Base-by-base conservation (phyloP, 2,888 invertebrate species). In the Myopa testacea region DNA sequence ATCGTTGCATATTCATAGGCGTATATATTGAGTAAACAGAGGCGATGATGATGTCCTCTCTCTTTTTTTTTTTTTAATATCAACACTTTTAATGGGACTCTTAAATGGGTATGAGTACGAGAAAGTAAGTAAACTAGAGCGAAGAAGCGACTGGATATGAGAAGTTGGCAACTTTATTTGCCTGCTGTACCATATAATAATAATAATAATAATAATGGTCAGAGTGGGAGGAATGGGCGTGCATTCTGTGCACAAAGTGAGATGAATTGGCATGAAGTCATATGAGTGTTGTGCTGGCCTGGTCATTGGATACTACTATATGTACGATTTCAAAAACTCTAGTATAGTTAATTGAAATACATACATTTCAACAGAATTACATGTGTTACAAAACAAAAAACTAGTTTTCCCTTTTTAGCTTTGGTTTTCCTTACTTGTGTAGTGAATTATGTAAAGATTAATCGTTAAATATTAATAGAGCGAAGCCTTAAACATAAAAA, bases 1-100 rank as follows among this genome's bases (percentile, higher is more conserved):
- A 72, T 60, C 58, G 40, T 72, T 72, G 72, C 60, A 74, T 50
- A 74, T 74, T 74, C 63, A 74, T 65, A 37, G 74, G 65, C 52
- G 52, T 60, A 72, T 74, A 34, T 19, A 60, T 62, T 38, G 45
- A 60, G 62, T 45, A 40, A 73, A 60, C 40, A 63, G 60, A 34
- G 26, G 55, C 55, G 4, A 50, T 70, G 70, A 70, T 37, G 70
- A 52, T 70, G 70, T 55, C 70, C 70, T 70, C 55, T 50, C 50
- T 69, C 34, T 26, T 3, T 37, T 55, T 40, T 26, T 3, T 37
- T 55, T 40, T 40, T 37, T 37, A 70, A 70, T 55, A 45, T 55
- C 52, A 34, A 52, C 55, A 34, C 55, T n/a, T 69, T 52, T 52
- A 34, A 40, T 38, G 19, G n/a, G 16, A 26, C n/a, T 12, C 62